Conservation (phyloP, 2,113 vertebrate genomes). For the Notechis scutatus region DNA sequence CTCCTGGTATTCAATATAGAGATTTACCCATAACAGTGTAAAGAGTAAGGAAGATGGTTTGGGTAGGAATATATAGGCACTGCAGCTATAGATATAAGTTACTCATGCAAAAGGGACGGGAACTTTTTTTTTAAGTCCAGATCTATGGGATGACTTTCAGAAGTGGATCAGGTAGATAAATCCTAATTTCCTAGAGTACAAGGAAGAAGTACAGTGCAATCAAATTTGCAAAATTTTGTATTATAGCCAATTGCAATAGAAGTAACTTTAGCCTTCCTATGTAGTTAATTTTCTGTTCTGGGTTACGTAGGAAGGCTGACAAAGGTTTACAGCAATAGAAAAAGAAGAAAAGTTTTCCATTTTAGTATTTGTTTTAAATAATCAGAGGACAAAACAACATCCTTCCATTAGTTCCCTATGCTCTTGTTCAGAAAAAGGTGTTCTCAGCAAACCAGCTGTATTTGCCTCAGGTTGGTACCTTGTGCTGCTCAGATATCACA, state of each 20-base stretch:
- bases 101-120: background rate
- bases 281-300: background rate
- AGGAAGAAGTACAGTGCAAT: background rate
- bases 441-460: background rate
- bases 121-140: background rate
- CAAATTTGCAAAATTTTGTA: background rate
- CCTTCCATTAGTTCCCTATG: background rate
- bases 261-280: background rate
- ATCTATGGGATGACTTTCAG: background rate
- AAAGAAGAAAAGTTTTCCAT: background rate
- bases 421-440: background rate
- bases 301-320: background rate
- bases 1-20: background rate
- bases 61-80: background rate
- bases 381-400: background rate
- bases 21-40: background rate
- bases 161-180: background rate
- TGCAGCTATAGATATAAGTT: background rate
- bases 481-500: background rate
- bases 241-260: background rate
- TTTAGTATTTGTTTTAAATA: background rate
- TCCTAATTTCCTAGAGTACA: background rate
- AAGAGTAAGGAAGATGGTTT: background rate
- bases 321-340: background rate
- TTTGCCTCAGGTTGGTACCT: background rate